Evolutionary conservation across 2,113 vertebrate species (phyloP), one percentile per base, ranked within the genome.

Genomic region (Carlito syrichta): DNA sequence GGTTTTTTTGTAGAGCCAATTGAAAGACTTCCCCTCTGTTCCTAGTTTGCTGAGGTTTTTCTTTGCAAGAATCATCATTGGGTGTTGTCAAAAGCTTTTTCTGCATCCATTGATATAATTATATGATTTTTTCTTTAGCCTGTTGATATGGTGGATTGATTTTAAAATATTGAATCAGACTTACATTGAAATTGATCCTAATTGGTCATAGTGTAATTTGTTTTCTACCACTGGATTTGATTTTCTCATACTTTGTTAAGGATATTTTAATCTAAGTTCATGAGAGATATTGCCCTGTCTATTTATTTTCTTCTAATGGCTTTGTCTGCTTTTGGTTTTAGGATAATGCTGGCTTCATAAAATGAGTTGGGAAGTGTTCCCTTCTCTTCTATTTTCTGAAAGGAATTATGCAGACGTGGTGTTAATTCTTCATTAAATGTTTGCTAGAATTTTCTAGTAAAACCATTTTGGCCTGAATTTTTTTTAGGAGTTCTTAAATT

Each of bases 31-130:
- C 5, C 11, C 43, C 76, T 52, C 32, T 52, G 56, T 25, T 60
- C 38, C 52, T 86, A 76, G 69, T 83, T 87, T 87, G 14, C 30
- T 88, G 14, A 50, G 19, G 79, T 22, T 50, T 63, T 73, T 35
- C 25, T 85, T 43, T 52, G 9, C 14, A 68, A 54, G 27, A 84
- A 60, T 40, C 20, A 12, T 32, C 52, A 50, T 12, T 69, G 25
- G 43, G 81, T 91, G 76, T 96, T 83, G n/a, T 94, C 73, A 91
- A 68, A 56, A 89, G 32, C 0, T 62, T 82, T 84, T 89, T 74
- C 48, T 91, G 10, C 30, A 68, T 74, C 25, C 79, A 45, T 79
- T 66, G 56, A 71, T 56, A 91, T 63, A 35, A 73, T 54, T 30
- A 38, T 56, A 82, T 60, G 66, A 78, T 66, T 82, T 89, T 12